phyloP scores from a whole-genome alignment of 2,113 vertebrate species.

The Pandion haliaetus region DNA sequence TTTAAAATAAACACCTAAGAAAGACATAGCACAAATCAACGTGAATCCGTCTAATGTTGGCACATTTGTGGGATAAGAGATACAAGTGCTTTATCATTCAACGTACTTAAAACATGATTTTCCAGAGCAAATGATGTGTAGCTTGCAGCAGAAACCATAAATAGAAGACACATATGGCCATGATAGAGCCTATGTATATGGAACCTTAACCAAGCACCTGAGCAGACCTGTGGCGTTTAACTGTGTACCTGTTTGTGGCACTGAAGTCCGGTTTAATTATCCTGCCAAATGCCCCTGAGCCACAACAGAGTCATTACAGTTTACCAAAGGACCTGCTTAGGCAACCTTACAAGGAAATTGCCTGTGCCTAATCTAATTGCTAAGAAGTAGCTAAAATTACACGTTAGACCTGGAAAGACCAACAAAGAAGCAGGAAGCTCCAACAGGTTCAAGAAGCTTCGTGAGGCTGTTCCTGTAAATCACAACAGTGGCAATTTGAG shows the following conservation, averaged over 20 bases:
- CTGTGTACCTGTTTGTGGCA: not conserved
- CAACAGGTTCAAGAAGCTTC: not conserved
- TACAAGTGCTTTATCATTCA: not conserved
- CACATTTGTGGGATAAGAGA: not conserved
- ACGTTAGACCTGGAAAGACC: not conserved
- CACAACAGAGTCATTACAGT: not conserved
- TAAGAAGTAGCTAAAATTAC: conserved; percentile 33
- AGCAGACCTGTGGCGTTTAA: not conserved
- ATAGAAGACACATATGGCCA: not conserved
- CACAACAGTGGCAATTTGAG: not conserved
- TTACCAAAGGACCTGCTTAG: not conserved
- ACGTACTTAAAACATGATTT: not conserved
- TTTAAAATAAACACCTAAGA: not conserved
- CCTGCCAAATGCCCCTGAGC: not conserved
- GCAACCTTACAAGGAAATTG: conserved; percentile 25
- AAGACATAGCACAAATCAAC: not conserved
- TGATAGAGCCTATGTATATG: not conserved
- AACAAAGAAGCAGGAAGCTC: conserved; percentile 10
- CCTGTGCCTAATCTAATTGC: conserved; percentile 21
- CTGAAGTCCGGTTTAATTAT: not conserved
- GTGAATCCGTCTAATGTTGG: not conserved
- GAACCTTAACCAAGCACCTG: not conserved
- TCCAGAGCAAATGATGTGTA: not conserved
- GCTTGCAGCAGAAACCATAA: not conserved
- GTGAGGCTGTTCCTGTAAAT: not conserved